These are phyloP conservation scores for Corvus moneduloides DNA, from an alignment of 2,113 vertebrate species.

Conservation along the genomic window DNA sequence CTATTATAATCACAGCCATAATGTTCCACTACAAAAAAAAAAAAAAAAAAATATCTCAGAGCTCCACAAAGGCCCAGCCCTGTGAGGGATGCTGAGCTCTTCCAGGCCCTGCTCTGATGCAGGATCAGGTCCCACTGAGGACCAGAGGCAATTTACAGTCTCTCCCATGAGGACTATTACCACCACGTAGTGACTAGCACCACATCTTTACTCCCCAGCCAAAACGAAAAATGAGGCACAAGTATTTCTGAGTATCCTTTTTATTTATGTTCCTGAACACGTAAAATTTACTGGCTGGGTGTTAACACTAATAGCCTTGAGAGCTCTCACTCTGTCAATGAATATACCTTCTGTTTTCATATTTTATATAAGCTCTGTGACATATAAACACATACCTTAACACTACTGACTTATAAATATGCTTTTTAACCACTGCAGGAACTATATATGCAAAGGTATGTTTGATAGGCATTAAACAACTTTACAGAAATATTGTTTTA, in stretches of 20 bases:
- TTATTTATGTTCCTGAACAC: slow-evolving; percentile 25
- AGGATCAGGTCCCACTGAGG: neutral
- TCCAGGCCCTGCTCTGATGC: neutral
- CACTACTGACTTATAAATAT: slow-evolving; percentile 3
- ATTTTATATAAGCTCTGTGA: slow-evolving; percentile 42
- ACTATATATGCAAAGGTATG: slow-evolving; percentile 4
- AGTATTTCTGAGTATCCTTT: slow-evolving; percentile 35
- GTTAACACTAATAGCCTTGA: slow-evolving; percentile 53
- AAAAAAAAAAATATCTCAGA: neutral
- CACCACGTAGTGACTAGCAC: neutral
- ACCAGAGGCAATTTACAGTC: neutral
- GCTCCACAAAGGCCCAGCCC: neutral
- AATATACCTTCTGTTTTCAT: slow-evolving; percentile 59
- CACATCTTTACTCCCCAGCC: neutral
- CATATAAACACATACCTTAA: slow-evolving; percentile 62
- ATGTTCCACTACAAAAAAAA: neutral
- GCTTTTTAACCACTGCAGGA: slow-evolving; percentile 17
- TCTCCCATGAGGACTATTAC: neutral
- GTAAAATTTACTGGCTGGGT: slow-evolving; percentile 38
- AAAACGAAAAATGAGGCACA: slow-evolving; percentile 16
- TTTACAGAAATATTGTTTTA: neutral
- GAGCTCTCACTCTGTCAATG: slow-evolving; percentile 47
- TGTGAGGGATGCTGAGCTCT: neutral
- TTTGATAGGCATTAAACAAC: slow-evolving; percentile 24
- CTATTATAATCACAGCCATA: neutral